Base-by-base conservation (phyloP, 2,888 invertebrate species). In the Coleophora flavipennella region DNA sequence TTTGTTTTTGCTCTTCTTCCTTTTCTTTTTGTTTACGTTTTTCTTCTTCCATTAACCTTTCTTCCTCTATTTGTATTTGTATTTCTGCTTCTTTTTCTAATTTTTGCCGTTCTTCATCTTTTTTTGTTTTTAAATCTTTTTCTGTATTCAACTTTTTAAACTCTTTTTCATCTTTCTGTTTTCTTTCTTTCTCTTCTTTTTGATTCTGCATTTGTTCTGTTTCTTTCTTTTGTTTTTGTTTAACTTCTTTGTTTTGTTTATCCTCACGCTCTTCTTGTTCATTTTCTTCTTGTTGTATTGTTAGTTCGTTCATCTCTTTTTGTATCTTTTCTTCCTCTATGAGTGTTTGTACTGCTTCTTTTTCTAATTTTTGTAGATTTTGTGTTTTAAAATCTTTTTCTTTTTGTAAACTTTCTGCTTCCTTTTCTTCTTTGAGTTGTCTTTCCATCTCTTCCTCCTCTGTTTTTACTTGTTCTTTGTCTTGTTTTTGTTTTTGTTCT, bases 11-110 rank as follows among this genome's bases (percentile, higher is more conserved):
- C 3, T 13, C 7, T n/a, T 14, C 38, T 10, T 31, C 25, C 3
- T 39, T 27, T n/a, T 40, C 36, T 25, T 31, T 4, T 28, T 32
- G 32, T 11, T 41, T 10, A 10, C 8, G 1, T 27, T 27, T 8
- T 10, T 27, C 12, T 31, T 37, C 29, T 13, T 44, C 38, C 26
- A 6, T 10, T 27, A 43, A 43, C 8, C 13, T 39, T 48, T 46
- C 35, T 33, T 41, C 41, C 48, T 39, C 35, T 35, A 45, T 36
- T 34, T 44, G 41, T 50, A 40, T 13, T 27, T 57, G 55, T 6
- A 36, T 13, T 7, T 14, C 7, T n/a, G 13, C 38, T 11, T 31
- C 25, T 6, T 39, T 27, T n/a, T 40, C 36, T 25, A 29, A 2
- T 28, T 32, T 34, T 11, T 46, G 39, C 31, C 25, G 6, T 38